Evolutionary conservation across 2,113 vertebrate species (phyloP).

Genomic region (Cyprinodon tularosa): DNA sequence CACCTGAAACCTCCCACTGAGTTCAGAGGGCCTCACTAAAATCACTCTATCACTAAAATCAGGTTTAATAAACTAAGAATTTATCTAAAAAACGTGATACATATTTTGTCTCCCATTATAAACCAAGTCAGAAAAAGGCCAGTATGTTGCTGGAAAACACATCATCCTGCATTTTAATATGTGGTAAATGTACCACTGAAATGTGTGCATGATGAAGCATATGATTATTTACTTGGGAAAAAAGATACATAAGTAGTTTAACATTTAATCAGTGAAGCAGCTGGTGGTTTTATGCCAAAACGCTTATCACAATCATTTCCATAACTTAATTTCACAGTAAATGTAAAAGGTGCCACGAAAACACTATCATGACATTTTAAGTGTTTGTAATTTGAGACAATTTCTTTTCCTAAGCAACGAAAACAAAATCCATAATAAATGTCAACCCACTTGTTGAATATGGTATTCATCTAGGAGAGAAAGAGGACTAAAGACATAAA

Average conservation of each 20-base stretch:
- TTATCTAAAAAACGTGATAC: background rate
- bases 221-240: constrained; percentile 5
- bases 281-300: constrained; percentile 9
- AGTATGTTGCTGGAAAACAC: background rate
- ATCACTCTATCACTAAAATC: background rate
- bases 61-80: background rate
- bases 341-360: constrained; percentile 2
- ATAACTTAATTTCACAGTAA: constrained; percentile 11
- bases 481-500: background rate
- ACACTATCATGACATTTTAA: background rate
- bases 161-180: background rate
- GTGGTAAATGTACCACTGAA: background rate
- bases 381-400: background rate
- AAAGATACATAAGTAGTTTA: constrained; percentile 28
- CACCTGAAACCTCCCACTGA: no score
- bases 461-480: background rate
- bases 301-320: background rate
- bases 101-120: background rate
- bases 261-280: constrained; percentile 52
- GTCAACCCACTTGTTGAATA: background rate
- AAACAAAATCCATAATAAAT: background rate
- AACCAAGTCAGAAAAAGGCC: background rate
- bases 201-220: constrained; percentile 19
- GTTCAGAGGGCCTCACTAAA: no score
- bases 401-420: background rate